Base-by-base conservation (phyloP, 2,888 invertebrate genomes). In the Cylindroiulus punctatus region DNA sequence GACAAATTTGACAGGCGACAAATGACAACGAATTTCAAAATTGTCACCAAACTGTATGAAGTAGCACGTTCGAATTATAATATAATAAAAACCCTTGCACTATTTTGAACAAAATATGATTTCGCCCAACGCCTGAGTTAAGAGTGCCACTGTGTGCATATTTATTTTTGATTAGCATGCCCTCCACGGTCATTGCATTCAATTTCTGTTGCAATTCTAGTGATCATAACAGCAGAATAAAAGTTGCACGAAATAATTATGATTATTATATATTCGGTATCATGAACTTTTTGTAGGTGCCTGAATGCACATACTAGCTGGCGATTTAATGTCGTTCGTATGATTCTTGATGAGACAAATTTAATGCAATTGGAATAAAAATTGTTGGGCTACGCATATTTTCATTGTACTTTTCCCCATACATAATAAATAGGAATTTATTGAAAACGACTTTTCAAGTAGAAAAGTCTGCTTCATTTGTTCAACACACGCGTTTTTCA, bases 211-310 rank as follows among this genome's bases (percentile, higher is more conserved):
- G 8, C 30, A 14, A 30, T 76, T 76, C 76, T 17, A 76, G 30
- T 17, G 76, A 30, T 76, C 17, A 14, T 3, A 30, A 76, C 32
- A 76, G 4, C 17, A 76, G 17, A 76, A 65, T 65, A 26, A 26
- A 65, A 65, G 14, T 26, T n/a, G 26, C 65, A 76, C 76, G 76
- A 76, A 76, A 4, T 32, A 30, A 76, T 76, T 76, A 76, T 30
- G 76, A 76, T 76, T 76, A 30, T 76, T 76, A 32, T 17, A 76
- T 76, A 76, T 76, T 76, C 76, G 76, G 26, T 76, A 76, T 76
- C 76, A 76, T 76, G 76, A 26, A 76, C 76, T 76, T 76, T 14
- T 30, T 30, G 30, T 32, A 76, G 65, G 76, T 14, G 76, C 30
- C 30, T 76, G 30, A 30, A 32, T 76, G 30, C 30, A 30, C 32